These are phyloP conservation scores for Caracal caracal DNA, from an alignment of 2,113 vertebrate species.

Conservation along the genomic window DNA sequence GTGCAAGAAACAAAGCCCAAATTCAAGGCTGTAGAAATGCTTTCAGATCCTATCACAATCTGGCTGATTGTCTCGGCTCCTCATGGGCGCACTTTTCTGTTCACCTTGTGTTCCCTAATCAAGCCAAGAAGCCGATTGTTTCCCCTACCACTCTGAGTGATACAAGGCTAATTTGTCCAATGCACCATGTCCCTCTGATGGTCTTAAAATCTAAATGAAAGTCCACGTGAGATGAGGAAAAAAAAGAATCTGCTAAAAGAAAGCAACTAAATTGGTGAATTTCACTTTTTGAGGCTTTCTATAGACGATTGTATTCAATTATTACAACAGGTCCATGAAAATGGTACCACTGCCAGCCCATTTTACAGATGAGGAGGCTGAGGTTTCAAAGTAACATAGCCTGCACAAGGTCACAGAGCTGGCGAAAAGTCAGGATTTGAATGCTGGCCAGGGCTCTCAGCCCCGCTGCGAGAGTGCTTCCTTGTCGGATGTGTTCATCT, in stretches of 20 bases:
- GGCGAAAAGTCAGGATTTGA: neutral
- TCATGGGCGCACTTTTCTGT: neutral
- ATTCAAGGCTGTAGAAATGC: slow-evolving; percentile 6
- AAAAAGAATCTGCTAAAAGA: neutral
- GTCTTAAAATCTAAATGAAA: slow-evolving; percentile 29
- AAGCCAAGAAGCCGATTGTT: neutral
- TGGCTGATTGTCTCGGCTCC: neutral
- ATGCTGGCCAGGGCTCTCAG: neutral
- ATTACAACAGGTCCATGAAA: neutral
- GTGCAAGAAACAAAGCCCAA: slow-evolving; percentile 27
- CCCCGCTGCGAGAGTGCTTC: neutral
- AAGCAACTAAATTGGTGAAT: neutral
- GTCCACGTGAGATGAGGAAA: neutral
- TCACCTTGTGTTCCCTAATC: neutral
- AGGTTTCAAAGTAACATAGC: neutral
- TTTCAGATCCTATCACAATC: neutral
- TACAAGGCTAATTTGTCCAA: neutral
- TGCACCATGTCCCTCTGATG: neutral
- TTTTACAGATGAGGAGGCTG: slow-evolving; percentile 33
- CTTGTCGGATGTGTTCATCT: neutral
- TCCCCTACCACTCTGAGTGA: neutral
- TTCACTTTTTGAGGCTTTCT: neutral
- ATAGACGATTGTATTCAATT: neutral
- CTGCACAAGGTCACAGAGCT: neutral
- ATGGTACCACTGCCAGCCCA: neutral